Evolutionary conservation across 2,888 invertebrate genomes (phyloP), one percentile per base, ranked within the genome.

Genomic region (Ryuthela nishihirai): DNA sequence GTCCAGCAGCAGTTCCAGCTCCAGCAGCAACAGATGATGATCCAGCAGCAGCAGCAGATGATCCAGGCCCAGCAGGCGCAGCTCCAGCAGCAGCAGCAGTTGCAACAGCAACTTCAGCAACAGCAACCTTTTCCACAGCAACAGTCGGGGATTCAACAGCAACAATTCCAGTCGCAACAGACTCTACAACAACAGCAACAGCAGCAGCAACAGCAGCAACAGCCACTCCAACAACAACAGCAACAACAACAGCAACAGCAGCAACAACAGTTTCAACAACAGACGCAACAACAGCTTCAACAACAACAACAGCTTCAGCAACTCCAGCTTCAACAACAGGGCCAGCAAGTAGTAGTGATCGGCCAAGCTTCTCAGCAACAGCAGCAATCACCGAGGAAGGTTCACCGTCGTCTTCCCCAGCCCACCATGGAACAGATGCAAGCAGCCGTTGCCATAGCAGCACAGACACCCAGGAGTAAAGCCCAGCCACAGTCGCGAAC

Each of bases 21-120:
- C 68, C 78, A 76, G 32, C 79, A 80, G 24, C 80, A 80, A 64
- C 62, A 66, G 52, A 54, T 64, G 10, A 56, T 65, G 50, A 64
- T 67, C 15, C 66, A 62, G 17, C 70, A 71, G 46, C 71, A 70
- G 54, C 70, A 69, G 46, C 67, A 67, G 44, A 56, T 64, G 42
- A 62, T 67, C 46, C 66, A 64, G 42, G 54, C 63, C 40, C 63
- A 66, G 40, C 66, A 67, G 42, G 60, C 63, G 21, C 62, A 64
- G 45, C 48, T 58, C 9, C 62, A 62, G 24, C 56, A 58, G n/a
- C 56, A 58, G 36, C 65, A 52, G 59, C 64, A 55, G 20, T 52
- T 50, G 20, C 64, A 56, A 42, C 45, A 43, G 21, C 60, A 55
- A 24, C 54, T 40, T 7, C 56, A 56, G 29, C 60, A 61, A 44